Evolutionary conservation across 2,888 invertebrate genomes (phyloP), one percentile per base, ranked within the genome.

Genomic region (Polyommatus icarus): DNA sequence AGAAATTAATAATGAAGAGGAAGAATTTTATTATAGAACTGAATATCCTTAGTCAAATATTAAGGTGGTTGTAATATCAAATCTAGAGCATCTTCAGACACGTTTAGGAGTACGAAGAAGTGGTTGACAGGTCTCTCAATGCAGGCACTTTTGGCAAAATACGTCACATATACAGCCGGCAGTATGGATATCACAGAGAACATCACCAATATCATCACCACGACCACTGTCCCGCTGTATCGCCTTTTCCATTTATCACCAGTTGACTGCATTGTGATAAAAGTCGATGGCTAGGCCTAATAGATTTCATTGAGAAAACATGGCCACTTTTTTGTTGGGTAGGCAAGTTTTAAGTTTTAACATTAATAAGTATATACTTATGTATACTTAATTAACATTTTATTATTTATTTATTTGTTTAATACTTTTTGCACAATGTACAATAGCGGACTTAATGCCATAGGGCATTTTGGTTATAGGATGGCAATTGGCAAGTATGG

Each of bases 101-200:
- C 20, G 8, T 75, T 50, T 7, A 54, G 29, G 20, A 50, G 24
- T 8, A 29, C 18, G 29, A 29, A 84, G 79, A 91, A 91, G 80
- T 92, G 91, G 3, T 50, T 54, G 75, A 54, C 15, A 7, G 75
- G 24, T 15, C 8, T 75, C 10, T 75, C 75, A 3, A 54, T 40
- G 80, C 92, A 92, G n/a, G 76, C 77, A 0, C 84, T 83, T 20
- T 82, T 54, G 1, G 78, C 77, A 76, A 88, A 89, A 79, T 88
- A 86, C 20, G 90, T 88, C 15, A 89, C 88, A 79, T 89, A 92
- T 71, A 91, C 82, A 0, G 92, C 83, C 0, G 89, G 90, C n/a
- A 83, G 82, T 29, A 92, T 80, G 0, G 92, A 87, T 2, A 84
- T 73, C 2, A 89, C 24, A 3, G 88, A 86, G n/a, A 92, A 80